These are phyloP conservation scores for Oxyteleia sp. DNA, from an alignment of 2,888 invertebrate species.

Conservation along the genomic window DNA sequence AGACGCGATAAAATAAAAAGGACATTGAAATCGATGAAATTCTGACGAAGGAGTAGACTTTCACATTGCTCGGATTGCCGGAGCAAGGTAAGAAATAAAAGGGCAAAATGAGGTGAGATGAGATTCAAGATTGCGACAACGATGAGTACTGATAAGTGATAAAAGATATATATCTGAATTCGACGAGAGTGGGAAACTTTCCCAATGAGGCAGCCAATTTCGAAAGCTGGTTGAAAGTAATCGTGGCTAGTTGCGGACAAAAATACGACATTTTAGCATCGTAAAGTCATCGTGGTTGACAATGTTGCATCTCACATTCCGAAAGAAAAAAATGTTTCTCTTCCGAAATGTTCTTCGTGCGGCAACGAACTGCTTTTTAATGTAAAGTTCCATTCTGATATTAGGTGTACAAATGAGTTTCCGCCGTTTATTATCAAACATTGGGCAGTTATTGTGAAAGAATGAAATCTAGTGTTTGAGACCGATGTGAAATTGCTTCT, in stretches of 20 bases:
- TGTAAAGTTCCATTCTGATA: no score
- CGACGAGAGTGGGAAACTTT: slow-evolving; percentile 37
- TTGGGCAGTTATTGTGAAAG: no score
- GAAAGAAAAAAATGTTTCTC: neutral
- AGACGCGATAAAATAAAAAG: slow-evolving; percentile 41
- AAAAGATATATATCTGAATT: slow-evolving; percentile 52
- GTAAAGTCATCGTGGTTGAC: slow-evolving; percentile 9
- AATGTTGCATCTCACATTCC: neutral
- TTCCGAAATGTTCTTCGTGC: slow-evolving; percentile 4
- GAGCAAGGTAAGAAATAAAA: slow-evolving; percentile 33
- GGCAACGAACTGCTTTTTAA: neutral
- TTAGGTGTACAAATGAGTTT: no score
- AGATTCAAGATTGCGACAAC: slow-evolving; percentile 38
- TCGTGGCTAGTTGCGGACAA: slow-evolving; percentile 19
- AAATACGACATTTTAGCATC: slow-evolving; percentile 34
- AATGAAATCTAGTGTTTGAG: no score
- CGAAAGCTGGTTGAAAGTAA: slow-evolving; percentile 48
- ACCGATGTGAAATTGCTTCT: no score
- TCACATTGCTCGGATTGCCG: slow-evolving; percentile 42
- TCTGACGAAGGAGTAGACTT: slow-evolving; percentile 51
- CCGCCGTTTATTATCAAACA: no score
- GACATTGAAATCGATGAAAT: slow-evolving; percentile 55
- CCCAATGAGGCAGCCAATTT: slow-evolving; percentile 55
- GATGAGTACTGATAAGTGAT: slow-evolving; percentile 66
- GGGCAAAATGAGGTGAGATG: slow-evolving; percentile 36